Conservation (phyloP, 1,140 invertebrate species). For the Phymastichus coffea region DNA sequence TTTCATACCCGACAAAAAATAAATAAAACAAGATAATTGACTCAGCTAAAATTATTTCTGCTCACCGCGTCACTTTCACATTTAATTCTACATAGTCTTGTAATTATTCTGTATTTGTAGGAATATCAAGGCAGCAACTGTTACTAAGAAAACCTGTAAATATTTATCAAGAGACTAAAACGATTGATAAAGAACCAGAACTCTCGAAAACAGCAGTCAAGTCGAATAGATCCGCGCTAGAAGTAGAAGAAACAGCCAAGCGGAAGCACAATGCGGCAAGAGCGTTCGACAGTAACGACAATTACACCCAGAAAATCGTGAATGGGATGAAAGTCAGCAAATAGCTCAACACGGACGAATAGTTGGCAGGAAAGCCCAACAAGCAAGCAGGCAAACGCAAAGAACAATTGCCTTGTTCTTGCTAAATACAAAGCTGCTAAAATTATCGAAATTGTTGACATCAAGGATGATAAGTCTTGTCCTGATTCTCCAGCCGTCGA, state of each 20-base stretch:
- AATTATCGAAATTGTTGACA: constrained; percentile 1
- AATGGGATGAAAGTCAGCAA: constrained; percentile 45
- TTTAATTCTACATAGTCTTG: background rate
- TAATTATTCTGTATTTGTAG: background rate
- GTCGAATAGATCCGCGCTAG: constrained; percentile 4
- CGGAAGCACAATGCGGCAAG: constrained; percentile 23
- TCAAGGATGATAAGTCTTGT: constrained; percentile 3
- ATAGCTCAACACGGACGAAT: constrained; percentile 34
- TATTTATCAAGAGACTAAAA: constrained; percentile 14
- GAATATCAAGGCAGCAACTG: constrained; percentile 5
- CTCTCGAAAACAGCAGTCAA: background rate
- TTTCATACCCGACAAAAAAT: too few species aligned
- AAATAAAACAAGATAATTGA: too few species aligned
- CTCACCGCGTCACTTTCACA: background rate
- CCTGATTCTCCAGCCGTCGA: background rate
- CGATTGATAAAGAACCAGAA: constrained; percentile 17
- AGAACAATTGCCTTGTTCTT: constrained; percentile 1
- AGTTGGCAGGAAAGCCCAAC: background rate
- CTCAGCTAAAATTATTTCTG: too few species aligned
- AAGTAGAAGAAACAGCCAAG: background rate
- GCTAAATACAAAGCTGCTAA: constrained; percentile 1
- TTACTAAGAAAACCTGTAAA: background rate
- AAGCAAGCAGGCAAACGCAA: background rate
- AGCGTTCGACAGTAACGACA: constrained; percentile 49
- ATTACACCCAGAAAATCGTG: constrained; percentile 43